Evolutionary conservation across 2,797 vertebrate species (phyloP), one percentile per base, ranked within the genome.

Genomic region (Cephalopachus bancanus): DNA sequence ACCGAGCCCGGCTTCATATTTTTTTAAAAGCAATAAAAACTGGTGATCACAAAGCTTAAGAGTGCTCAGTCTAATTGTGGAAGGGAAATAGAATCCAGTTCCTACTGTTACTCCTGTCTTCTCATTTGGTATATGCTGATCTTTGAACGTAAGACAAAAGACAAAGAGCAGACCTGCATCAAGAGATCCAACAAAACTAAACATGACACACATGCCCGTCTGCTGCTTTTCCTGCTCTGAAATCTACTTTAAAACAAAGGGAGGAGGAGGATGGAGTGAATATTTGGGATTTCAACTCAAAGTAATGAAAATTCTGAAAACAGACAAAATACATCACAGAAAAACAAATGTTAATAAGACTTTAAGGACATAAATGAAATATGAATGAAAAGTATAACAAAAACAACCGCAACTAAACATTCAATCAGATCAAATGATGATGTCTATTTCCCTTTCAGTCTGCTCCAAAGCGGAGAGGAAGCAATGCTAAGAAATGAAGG

Each of bases 361-460:
- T 96, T 59, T 94, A 97, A 97, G 93, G 97, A 71, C 62, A 97
- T 69, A 98, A 98, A 97, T 51, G 96, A 98, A 96, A 96, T 80
- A 95, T 80, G 64, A 98, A 97, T 91, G 96, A 97, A 97, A 98
- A 97, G 74, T 97, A 88, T 97, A 93, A 96, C 96, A 49, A 96
- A 92, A 98, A 28, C 37, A 97, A 98, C 44, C 81, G 86, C 85
- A 98, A 98, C 57, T 2, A 51, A 98, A 98, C 93, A 97, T 65
- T 96, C 91, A 91, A 94, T 93, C 95, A 98, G 85, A 87, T 91
- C 72, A 92, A 93, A 97, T 74, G 97, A 97, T 74, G 97, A 95
- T 55, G 74, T 94, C 95, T 79, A 92, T 79, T 97, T 98, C 98
- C 98, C 98, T 98, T 99, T 99, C 98, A 98, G 98, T 98, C 98